These are phyloP conservation scores for Apodemia duryi DNA, from an alignment of 2,888 invertebrate genomes.

Conservation along the genomic window DNA sequence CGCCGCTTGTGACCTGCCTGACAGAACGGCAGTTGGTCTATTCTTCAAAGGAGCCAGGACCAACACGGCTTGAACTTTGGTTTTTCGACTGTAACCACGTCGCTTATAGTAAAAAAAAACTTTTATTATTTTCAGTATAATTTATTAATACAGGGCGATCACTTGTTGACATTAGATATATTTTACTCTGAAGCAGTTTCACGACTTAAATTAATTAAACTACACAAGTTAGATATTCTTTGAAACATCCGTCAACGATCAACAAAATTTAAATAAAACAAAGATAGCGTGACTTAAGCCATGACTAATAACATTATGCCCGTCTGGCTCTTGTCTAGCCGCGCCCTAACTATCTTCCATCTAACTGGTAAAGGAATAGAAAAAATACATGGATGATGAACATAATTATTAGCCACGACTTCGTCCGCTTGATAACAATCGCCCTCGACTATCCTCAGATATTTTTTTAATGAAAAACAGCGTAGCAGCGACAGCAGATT, in stretches of 20 bases:
- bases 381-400: background rate
- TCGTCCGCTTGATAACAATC: background rate
- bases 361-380: background rate
- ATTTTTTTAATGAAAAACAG: too few species aligned
- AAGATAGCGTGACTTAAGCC: background rate
- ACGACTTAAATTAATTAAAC: too few species aligned
- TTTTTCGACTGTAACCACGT: too few species aligned
- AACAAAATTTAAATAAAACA: background rate
- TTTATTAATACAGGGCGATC: background rate
- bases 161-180: background rate
- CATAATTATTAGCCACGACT: background rate
- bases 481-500: too few species aligned
- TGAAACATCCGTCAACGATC: background rate
- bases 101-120: background rate
- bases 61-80: too few species aligned
- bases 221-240: background rate
- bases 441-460: background rate
- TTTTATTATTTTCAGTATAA: background rate
- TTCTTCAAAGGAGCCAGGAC: too few species aligned
- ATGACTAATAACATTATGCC: background rate
- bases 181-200: too few species aligned
- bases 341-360: background rate
- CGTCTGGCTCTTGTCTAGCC: background rate
- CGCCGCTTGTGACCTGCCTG: too few species aligned
- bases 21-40: too few species aligned